phyloP scores from a whole-genome alignment of 2,113 vertebrate genomes.

The Balaenoptera acutorostrata region DNA sequence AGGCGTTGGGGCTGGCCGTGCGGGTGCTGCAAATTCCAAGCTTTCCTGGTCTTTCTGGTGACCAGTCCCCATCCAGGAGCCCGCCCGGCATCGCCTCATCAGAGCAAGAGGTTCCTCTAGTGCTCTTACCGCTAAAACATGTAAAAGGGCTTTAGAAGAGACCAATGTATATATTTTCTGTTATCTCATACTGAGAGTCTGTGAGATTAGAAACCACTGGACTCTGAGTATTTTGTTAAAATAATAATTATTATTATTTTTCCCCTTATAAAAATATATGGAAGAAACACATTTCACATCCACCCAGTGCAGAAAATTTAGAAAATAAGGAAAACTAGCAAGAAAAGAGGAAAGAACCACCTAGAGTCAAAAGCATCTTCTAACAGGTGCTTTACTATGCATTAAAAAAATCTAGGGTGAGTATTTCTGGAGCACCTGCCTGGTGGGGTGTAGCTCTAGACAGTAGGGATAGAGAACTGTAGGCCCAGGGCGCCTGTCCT shows the following conservation, averaged over 20 bases:
- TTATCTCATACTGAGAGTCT: background rate
- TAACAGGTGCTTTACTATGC: background rate
- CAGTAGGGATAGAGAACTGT: accelerated
- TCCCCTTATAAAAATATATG: background rate
- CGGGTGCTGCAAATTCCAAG: background rate
- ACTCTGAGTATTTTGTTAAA: background rate
- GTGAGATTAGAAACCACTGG: background rate
- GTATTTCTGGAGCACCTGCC: background rate
- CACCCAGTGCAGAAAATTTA: background rate
- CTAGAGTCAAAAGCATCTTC: background rate
- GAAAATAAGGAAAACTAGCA: background rate
- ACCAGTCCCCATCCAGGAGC: background rate
- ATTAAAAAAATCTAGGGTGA: background rate
- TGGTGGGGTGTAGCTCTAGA: background rate
- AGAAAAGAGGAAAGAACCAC: background rate
- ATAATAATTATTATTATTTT: background rate
- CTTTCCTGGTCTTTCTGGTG: background rate
- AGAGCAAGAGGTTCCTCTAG: background rate
- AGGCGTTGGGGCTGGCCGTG: background rate
- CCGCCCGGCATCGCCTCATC: no score
- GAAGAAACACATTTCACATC: background rate
- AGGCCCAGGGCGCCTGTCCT: no score
- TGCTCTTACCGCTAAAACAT: background rate
- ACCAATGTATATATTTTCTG: background rate
- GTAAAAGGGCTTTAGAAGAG: background rate